Evolutionary conservation across 2,888 invertebrate species (phyloP).

Genomic region (Octonoba sinensis): DNA sequence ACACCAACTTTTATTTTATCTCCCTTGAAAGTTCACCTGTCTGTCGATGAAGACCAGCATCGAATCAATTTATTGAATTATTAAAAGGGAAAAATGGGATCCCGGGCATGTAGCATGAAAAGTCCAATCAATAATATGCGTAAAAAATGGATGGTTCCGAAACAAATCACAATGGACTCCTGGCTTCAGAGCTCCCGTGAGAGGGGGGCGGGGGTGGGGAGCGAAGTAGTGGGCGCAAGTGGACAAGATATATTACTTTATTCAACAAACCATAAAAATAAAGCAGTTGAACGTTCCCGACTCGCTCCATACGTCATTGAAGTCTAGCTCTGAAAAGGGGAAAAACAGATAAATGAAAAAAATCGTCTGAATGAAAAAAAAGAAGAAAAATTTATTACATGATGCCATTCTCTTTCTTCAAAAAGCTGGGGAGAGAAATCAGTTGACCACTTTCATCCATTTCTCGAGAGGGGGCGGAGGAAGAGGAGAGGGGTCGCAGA

Average conservation of each 20-base stretch:
- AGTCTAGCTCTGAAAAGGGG: conserved; percentile 14
- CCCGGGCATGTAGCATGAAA: too few species aligned
- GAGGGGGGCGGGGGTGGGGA: conserved; percentile 8
- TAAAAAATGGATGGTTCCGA: too few species aligned
- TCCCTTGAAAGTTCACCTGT: too few species aligned
- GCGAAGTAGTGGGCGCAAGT: background rate
- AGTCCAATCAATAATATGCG: too few species aligned
- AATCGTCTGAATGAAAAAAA: conserved; percentile 12
- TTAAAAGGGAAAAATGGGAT: too few species aligned
- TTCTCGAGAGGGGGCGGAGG: conserved; percentile 20
- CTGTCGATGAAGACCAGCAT: too few species aligned
- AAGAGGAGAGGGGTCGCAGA: conserved; percentile 3
- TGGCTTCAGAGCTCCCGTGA: too few species aligned
- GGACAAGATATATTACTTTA: conserved; percentile 63
- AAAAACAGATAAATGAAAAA: conserved; percentile 23
- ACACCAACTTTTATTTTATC: too few species aligned
- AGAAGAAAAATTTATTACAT: conserved; percentile 55
- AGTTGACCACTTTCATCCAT: conserved; percentile 64
- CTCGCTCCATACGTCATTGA: conserved; percentile 59
- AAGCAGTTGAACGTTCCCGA: conserved; percentile 34
- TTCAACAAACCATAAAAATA: conserved; percentile 63
- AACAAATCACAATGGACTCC: too few species aligned
- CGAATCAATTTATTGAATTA: too few species aligned
- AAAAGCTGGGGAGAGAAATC: conserved; percentile 58
- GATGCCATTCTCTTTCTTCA: conserved; percentile 46